Conservation (phyloP, 1,140 invertebrate species). For the Aporrectodea caliginosa region DNA sequence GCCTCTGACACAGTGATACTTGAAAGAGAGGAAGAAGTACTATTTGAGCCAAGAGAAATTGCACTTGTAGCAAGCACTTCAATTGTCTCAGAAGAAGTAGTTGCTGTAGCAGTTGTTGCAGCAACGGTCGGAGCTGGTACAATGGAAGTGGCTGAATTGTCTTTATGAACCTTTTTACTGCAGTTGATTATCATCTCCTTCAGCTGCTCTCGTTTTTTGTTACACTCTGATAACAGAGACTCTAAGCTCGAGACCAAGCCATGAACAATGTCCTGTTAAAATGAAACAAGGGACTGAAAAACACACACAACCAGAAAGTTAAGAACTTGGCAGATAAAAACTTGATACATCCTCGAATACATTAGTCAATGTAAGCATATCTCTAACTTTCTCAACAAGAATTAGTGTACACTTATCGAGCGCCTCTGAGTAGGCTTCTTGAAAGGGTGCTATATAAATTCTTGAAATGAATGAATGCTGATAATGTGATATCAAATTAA, state of each 20-base stretch:
- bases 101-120: background rate
- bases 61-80: background rate
- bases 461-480: no score
- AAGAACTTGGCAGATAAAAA: background rate
- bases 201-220: background rate
- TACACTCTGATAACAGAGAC: background rate
- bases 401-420: no score
- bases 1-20: background rate
- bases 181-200: background rate
- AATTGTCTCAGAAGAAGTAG: no score
- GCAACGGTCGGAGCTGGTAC: background rate
- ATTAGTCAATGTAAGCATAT: no score
- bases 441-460: background rate
- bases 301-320: background rate
- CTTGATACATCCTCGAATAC: background rate
- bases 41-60: background rate
- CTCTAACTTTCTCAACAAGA: no score
- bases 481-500: no score
- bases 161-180: background rate
- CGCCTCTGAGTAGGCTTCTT: no score
- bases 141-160: background rate
- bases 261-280: background rate
- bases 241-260: background rate
- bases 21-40: background rate
- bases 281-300: background rate